phyloP scores from a whole-genome alignment of 2,113 vertebrate species.

The Periophthalmus modestus region DNA sequence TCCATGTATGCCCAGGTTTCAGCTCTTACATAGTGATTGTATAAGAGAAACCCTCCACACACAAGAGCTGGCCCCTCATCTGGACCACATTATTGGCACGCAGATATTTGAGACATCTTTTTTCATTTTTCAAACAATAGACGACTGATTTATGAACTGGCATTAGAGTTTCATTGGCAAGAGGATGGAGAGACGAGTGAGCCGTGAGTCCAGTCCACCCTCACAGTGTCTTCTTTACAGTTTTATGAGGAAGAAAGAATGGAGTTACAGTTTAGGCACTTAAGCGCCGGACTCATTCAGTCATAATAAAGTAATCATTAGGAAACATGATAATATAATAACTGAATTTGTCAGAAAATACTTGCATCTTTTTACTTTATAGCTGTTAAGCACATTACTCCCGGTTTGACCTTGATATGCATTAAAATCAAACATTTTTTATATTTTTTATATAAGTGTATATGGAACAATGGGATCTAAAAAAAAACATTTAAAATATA shows the following conservation, averaged over 20 bases:
- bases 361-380: too few relatives aligned
- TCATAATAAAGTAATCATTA: not conserved
- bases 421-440: too few relatives aligned
- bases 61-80: conserved; percentile 78
- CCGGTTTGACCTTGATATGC: not conserved
- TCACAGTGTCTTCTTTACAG: conserved; percentile 18
- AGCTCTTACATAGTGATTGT: conserved; percentile 41
- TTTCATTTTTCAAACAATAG: conserved; percentile 85
- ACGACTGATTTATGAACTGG: conserved; percentile 83
- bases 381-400: not conserved
- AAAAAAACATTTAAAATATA: too few relatives aligned
- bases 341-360: too few relatives aligned
- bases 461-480: too few relatives aligned
- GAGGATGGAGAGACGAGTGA: conserved; percentile 74
- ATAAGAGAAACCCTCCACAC: conserved; percentile 53
- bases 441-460: not conserved
- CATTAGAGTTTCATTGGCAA: conserved; percentile 82
- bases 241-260: conserved; percentile 3
- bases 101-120: conserved; percentile 83
- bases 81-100: conserved; percentile 81
- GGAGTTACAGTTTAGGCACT: not conserved
- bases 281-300: not conserved
- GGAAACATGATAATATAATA: not conserved
- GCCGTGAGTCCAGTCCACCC: conserved; percentile 57
- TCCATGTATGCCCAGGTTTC: not conserved